Evolutionary conservation across 2,113 vertebrate genomes (phyloP), one percentile per base, ranked within the genome.

Genomic region (Silurus glanis): DNA sequence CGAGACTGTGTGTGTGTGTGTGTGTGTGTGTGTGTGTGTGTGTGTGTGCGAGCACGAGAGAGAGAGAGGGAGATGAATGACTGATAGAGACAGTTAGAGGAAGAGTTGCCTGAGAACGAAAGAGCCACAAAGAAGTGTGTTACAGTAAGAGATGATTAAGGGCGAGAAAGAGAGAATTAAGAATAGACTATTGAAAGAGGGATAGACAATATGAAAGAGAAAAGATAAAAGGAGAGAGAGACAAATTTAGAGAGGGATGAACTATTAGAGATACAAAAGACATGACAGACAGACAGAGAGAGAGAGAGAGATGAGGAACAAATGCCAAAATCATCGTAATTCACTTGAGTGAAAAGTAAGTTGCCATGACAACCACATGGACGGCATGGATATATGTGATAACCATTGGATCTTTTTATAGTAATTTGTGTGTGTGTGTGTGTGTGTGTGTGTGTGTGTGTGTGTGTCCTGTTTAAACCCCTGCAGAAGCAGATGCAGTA

Each of bases 401-500:
- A 37, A 37, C 37, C 37, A 37, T 37, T 37, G 37, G 37, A 37
- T 37, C 37, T 37, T 37, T 37, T 37, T 37, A 37, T 37, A 3
- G 37, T 37, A 37, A 37, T 37, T 37, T 37, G 28, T 6, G 5
- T 62, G 59, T 23, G 59, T 23, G 59, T 23, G 19, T 23, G 61
- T 21, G 61, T 62, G 21, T 56, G 55, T 56, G 55, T 56, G 55
- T 56, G 55, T 56, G 55, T 56, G 55, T 56, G 55, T 56, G 6
- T 56, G 3, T 5, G 19, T 47, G 55, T 21, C 17, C 0, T 0
- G 28, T 67, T 12, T 55, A 69, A 6, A 67, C 83, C 80, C 86
- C 90, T 61, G 90, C 90, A 99, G 98, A 97, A 98, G 94, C 97
- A 99, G 94, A 97, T 99, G 96, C 95, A 93, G 67, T 98, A 94